Percentiles rank a stretch among this genome's conserved stretches.
Conservation (phyloP, 2,113 vertebrate genomes). For the Agapornis roseicollis region DNA sequence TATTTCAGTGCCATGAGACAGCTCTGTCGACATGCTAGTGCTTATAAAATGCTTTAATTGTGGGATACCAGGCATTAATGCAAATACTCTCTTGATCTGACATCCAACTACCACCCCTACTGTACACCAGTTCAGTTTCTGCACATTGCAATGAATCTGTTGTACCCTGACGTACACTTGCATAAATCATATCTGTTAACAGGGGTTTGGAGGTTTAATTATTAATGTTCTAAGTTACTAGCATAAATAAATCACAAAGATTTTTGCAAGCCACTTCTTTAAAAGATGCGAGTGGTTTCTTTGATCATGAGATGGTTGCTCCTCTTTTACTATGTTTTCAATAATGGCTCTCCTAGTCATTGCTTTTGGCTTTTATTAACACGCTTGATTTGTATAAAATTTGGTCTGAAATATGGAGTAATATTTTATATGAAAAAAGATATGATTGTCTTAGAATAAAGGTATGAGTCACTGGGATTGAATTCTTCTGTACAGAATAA, state of each 20-base stretch:
- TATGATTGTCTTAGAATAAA: not conserved
- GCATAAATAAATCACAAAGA: not conserved
- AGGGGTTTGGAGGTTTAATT: not conserved
- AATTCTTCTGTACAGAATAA: not conserved
- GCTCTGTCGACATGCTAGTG: not conserved
- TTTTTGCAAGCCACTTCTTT: not conserved
- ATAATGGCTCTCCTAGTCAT: not conserved
- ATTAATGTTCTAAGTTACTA: not conserved
- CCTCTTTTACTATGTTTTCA: not conserved
- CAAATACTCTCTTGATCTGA: not conserved
- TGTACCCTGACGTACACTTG: not conserved
- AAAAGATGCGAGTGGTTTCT: not conserved
- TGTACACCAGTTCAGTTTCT: not conserved
- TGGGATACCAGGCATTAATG: not conserved
- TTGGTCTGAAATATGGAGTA: not conserved
- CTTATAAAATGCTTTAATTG: not conserved
- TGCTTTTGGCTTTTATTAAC: not conserved
- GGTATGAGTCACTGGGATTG: rapidly evolving
- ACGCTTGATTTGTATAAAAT: not conserved
- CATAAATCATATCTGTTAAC: not conserved
- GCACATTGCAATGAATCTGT: not conserved
- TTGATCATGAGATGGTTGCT: not conserved
- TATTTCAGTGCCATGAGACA: not conserved
- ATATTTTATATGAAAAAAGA: not conserved
- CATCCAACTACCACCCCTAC: not conserved